Conservation (phyloP, 2,797 vertebrate genomes). For the Tamandua tetradactyla region DNA sequence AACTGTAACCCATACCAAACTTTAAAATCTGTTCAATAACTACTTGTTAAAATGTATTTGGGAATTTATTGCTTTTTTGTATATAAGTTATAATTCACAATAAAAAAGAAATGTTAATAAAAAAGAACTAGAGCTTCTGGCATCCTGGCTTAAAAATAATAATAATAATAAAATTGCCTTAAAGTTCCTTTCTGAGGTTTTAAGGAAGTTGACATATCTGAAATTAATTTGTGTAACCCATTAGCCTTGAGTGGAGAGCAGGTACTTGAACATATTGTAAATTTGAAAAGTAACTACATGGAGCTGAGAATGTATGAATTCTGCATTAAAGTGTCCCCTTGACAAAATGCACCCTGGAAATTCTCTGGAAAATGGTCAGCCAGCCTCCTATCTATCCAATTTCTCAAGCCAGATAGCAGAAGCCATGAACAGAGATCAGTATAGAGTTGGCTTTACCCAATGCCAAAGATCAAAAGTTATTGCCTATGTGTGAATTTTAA, state of each 20-base stretch:
- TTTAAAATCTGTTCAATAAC: too few species aligned
- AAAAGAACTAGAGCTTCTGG: neutral
- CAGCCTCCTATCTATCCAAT: neutral
- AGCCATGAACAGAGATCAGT: neutral
- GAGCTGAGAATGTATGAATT: neutral
- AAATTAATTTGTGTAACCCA: constrained; percentile 3
- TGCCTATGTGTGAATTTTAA: neutral
- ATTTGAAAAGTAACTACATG: neutral
- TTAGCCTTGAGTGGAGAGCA: neutral
- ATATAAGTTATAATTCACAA: too few species aligned
- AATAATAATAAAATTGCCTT: neutral
- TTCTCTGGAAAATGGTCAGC: neutral
- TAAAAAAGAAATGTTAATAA: neutral
- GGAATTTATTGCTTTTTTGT: too few species aligned
- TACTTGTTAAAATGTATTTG: too few species aligned
- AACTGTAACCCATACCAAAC: too few species aligned
- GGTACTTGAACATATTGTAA: neutral
- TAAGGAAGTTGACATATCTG: neutral
- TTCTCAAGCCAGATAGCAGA: neutral
- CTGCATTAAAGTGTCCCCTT: neutral
- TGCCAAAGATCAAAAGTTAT: neutral
- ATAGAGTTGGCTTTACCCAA: neutral
- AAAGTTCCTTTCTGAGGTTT: neutral
- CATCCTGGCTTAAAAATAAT: neutral
- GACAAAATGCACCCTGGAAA: neutral